phyloP scores from a whole-genome alignment of 64 coral and sea anemone genomes.

The Stylophora pistillata region DNA sequence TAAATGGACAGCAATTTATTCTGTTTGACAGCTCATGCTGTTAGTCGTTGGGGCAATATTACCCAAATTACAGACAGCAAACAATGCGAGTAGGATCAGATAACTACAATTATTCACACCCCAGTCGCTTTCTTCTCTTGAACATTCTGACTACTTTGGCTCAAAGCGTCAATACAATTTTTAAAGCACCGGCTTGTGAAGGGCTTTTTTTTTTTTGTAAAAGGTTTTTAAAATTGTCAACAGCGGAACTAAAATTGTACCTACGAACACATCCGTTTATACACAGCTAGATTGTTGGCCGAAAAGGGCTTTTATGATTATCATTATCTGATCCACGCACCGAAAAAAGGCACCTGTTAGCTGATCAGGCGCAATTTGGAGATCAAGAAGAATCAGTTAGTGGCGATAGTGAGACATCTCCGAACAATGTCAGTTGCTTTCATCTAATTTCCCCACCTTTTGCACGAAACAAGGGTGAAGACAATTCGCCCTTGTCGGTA shows the following conservation, averaged over 20 bases:
- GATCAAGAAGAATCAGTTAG: neutral
- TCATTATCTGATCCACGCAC: neutral
- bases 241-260: conserved; percentile 24
- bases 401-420: neutral
- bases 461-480: neutral
- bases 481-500: neutral
- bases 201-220: neutral
- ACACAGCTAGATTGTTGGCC: neutral
- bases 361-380: neutral
- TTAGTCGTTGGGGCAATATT: neutral
- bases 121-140: neutral
- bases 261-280: conserved; percentile 2
- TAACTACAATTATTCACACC: neutral
- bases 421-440: neutral
- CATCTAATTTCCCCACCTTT: neutral
- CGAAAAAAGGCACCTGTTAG: conserved; percentile 6
- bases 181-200: neutral
- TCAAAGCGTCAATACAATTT: neutral
- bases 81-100: neutral
- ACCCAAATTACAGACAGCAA: neutral
- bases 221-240: neutral
- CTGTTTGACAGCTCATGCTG: neutral
- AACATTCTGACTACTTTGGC: too few species aligned
- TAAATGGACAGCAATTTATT: conserved; percentile 13
- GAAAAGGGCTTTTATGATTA: neutral